These are phyloP conservation scores for Brachionus rotundiformis DNA, from an alignment of 1,140 invertebrate genomes.

Conservation along the genomic window DNA sequence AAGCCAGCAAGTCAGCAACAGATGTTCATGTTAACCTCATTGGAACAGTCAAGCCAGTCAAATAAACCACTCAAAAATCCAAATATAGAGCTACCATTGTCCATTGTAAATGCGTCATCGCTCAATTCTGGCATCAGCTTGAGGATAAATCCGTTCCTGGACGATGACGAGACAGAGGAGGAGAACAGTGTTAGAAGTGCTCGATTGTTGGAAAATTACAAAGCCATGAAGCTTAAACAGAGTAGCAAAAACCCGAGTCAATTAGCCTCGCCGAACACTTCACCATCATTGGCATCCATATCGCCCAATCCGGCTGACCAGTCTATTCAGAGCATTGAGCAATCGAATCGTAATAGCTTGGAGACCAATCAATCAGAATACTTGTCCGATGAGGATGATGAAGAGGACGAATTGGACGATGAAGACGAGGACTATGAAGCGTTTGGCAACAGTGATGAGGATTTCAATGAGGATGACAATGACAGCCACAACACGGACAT, in stretches of 20 bases:
- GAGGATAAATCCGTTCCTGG: slow-evolving; percentile 61
- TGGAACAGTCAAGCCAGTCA: slow-evolving; percentile 53
- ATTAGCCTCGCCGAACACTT: not conserved
- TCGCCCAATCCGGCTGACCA: slow-evolving; percentile 52
- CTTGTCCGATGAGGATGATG: slow-evolving; percentile 58
- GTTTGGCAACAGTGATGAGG: not conserved
- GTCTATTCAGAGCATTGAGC: slow-evolving; percentile 52
- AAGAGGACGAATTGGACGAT: slow-evolving; percentile 52
- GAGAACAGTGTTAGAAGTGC: not conserved
- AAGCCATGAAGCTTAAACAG: slow-evolving; percentile 15
- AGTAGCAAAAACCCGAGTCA: not conserved
- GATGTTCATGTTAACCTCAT: slow-evolving; percentile 58
- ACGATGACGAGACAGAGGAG: not conserved
- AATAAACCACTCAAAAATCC: slow-evolving; percentile 34
- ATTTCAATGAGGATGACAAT: not conserved
- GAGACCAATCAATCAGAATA: slow-evolving; percentile 62
- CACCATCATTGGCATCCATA: not conserved
- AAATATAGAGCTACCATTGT: slow-evolving; percentile 52
- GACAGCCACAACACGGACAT: not conserved
- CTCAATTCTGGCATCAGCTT: slow-evolving; percentile 60
- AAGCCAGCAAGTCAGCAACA: slow-evolving; percentile 53
- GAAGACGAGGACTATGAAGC: slow-evolving; percentile 52
- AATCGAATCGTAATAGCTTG: slow-evolving; percentile 58
- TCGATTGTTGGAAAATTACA: not conserved
- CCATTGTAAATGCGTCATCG: slow-evolving; percentile 55